phyloP scores from a whole-genome alignment of 2,797 vertebrate species.

The Loriculus beryllinus region DNA sequence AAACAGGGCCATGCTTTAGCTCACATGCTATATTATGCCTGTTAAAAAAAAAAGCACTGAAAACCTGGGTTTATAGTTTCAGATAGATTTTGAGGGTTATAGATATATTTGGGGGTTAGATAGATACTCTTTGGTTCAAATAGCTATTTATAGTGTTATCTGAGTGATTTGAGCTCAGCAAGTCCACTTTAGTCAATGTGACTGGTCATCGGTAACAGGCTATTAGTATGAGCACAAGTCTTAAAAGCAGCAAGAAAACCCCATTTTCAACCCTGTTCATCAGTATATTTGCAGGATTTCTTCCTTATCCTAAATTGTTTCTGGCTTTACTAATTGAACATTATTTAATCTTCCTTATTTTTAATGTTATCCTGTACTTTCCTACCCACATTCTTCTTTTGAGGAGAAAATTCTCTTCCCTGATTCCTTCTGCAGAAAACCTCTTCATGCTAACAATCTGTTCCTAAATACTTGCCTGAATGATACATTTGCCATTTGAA shows the following conservation, averaged over 20 bases:
- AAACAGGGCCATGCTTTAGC: not conserved
- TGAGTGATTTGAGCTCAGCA: not conserved
- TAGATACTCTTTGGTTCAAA: not conserved
- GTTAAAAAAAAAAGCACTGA: not conserved
- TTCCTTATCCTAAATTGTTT: not conserved
- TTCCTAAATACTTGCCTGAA: not conserved
- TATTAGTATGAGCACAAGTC: not conserved
- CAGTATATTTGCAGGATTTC: not conserved
- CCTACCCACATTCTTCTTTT: slow-evolving; percentile 11
- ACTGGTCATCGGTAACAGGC: not conserved
- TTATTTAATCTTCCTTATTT: slow-evolving; percentile 13
- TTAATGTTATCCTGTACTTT: slow-evolving; percentile 31
- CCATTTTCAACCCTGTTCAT: not conserved
- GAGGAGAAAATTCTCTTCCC: slow-evolving; percentile 20
- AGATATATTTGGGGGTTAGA: not conserved
- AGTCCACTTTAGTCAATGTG: not conserved
- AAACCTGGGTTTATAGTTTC: not conserved
- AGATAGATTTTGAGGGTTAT: not conserved
- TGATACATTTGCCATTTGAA: slow-evolving; percentile 14
- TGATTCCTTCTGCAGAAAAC: not conserved
- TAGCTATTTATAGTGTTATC: not conserved
- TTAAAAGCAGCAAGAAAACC: not conserved
- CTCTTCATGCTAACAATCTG: slow-evolving; percentile 5
- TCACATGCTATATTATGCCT: not conserved
- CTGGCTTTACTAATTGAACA: not conserved